Evolutionary conservation across 2,888 invertebrate species (phyloP).

Genomic region (Amblyjoppa proteus): DNA sequence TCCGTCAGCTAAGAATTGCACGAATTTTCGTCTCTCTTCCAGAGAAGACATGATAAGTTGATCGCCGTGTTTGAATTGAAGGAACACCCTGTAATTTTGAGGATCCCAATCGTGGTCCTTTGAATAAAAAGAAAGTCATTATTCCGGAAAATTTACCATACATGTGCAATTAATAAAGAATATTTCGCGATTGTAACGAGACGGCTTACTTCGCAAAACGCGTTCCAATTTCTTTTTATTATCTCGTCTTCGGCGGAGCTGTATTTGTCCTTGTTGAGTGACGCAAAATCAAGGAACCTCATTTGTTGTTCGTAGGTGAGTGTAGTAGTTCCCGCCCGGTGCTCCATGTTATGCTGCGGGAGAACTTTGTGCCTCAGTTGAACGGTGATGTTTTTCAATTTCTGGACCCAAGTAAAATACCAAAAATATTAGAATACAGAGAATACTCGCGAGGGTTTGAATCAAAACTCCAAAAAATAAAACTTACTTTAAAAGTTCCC

Average conservation of each 20-base stretch:
- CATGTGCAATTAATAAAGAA: not conserved
- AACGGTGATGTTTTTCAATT: conserved; percentile 71
- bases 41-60: conserved; percentile 65
- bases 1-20: conserved; percentile 78
- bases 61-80: conserved; percentile 64
- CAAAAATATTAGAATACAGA: not conserved
- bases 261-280: conserved; percentile 74
- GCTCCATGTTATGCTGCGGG: conserved; percentile 77
- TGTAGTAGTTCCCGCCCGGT: conserved; percentile 70
- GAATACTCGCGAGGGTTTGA: not conserved
- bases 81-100: conserved; percentile 73
- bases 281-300: conserved; percentile 71
- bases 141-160: conserved; percentile 3
- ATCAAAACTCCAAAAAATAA: not conserved
- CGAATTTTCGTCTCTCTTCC: conserved; percentile 75
- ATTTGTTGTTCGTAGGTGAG: conserved; percentile 66
- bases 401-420: conserved; percentile 67
- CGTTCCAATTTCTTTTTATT: conserved; percentile 78
- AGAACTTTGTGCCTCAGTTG: conserved; percentile 73
- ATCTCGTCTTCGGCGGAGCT: conserved; percentile 74
- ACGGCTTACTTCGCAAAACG: conserved; percentile 77
- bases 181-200: not conserved
- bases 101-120: conserved; percentile 79
- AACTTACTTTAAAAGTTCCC: conserved; percentile 40
- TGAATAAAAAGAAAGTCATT: conserved; percentile 19